These are phyloP conservation scores for Pollicipes pollicipes DNA, from an alignment of 1,140 invertebrate genomes.

Conservation along the genomic window DNA sequence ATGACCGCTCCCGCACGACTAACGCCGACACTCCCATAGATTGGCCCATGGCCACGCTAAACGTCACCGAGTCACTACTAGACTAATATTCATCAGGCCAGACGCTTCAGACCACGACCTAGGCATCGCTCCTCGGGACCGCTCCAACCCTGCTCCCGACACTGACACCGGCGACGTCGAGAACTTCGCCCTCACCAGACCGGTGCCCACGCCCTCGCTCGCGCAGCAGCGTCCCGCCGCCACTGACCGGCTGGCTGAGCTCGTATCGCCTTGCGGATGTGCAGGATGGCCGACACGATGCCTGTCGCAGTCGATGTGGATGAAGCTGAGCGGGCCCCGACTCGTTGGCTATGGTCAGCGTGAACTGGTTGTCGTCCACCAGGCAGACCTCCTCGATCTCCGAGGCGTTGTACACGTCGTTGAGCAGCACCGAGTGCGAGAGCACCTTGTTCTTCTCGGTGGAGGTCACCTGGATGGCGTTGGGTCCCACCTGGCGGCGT, in stretches of 20 bases:
- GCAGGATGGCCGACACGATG: constrained; percentile 92
- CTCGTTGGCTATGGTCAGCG: constrained; percentile 86
- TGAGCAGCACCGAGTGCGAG: constrained; percentile 76
- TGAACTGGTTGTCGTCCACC: constrained; percentile 96
- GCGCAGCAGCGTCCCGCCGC: no score
- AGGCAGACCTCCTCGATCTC: constrained; percentile 95
- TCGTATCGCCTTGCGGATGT: constrained; percentile 93
- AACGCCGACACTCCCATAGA: no score
- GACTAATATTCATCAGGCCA: no score
- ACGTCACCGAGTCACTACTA: no score
- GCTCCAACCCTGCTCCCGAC: no score
- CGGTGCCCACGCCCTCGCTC: no score
- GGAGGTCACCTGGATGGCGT: constrained; percentile 89
- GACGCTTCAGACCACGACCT: no score
- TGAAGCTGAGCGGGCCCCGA: constrained; percentile 86
- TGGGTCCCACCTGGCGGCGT: constrained; percentile 53
- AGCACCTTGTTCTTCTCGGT: constrained; percentile 92
- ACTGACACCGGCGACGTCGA: no score
- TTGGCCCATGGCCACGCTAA: no score
- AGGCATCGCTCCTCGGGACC: no score
- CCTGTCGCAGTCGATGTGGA: constrained; percentile 95
- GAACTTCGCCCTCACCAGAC: no score
- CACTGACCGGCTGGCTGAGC: constrained; percentile 71
- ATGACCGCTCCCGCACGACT: no score
- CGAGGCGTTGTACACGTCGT: constrained; percentile 95